Evolutionary conservation across 1,140 invertebrate species (phyloP).

Genomic region (Caenorhabditis tropicalis): DNA sequence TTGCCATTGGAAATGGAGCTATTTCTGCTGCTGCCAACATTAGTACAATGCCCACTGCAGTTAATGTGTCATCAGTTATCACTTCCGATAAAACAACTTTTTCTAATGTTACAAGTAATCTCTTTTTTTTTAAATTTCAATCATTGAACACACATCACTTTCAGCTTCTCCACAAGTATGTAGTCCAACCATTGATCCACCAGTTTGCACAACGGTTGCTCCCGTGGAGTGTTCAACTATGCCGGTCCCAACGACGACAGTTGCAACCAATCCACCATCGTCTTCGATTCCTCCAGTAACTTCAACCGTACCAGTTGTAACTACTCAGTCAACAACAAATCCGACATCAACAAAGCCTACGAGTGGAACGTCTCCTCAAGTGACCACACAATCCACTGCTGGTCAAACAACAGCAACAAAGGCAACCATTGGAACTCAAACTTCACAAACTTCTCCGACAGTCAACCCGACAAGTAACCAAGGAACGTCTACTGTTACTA

Average conservation of each 20-base stretch:
- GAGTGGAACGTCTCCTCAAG: not conserved
- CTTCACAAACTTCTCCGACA: not conserved
- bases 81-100: not conserved
- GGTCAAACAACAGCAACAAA: not conserved
- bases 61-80: not conserved
- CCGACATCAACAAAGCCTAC: not conserved
- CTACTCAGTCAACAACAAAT: not conserved
- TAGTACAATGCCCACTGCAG: not conserved
- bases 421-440: not conserved
- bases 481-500: not conserved
- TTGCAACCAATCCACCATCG: too few species aligned
- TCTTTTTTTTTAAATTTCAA: not conserved
- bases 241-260: not conserved
- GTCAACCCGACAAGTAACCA: not conserved
- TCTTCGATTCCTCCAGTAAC: not conserved
- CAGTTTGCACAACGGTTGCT: not conserved
- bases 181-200: not conserved
- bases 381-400: not conserved
- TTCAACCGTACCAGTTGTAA: not conserved
- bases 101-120: not conserved
- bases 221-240: not conserved
- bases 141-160: too few species aligned
- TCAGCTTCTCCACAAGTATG: not conserved
- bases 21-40: not conserved
- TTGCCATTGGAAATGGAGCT: conserved; percentile 9